Percentiles rank a stretch among this genome's conserved stretches.
phyloP scores from a whole-genome alignment of 1,140 invertebrate species.

The Ceratina australensis region DNA sequence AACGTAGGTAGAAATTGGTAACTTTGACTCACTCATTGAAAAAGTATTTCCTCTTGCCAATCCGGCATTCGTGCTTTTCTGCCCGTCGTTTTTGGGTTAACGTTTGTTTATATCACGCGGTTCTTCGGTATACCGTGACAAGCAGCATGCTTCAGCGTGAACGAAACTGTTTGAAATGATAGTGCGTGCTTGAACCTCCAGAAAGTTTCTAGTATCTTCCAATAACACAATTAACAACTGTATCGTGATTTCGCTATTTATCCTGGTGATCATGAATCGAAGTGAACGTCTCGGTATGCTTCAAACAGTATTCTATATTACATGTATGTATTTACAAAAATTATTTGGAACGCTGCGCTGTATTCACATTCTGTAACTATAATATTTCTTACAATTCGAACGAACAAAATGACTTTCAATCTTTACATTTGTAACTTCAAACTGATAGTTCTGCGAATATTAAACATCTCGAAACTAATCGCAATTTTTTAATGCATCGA shows the following conservation, averaged over 20 bases:
- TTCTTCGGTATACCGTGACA: conserved; percentile 43
- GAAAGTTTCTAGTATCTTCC: not conserved
- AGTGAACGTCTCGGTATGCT: not conserved
- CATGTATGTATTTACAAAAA: too few relatives aligned
- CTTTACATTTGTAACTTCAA: not conserved
- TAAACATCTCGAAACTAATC: not conserved
- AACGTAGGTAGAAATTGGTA: conserved; percentile 79
- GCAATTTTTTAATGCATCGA: not conserved
- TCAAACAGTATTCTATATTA: not conserved
- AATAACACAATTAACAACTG: not conserved
- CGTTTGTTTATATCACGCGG: conserved; percentile 67
- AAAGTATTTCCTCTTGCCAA: conserved; percentile 67
- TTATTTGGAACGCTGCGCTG: too few relatives aligned
- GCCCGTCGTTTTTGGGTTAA: conserved; percentile 77
- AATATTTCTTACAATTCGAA: not conserved
- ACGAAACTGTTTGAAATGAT: conserved; percentile 23
- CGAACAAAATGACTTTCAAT: not conserved
- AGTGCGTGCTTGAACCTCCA: conserved; percentile 5
- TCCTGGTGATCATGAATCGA: too few relatives aligned
- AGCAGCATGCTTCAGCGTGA: conserved; percentile 32
- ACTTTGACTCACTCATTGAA: conserved; percentile 79
- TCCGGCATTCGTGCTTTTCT: conserved; percentile 52
- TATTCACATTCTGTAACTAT: too few relatives aligned
- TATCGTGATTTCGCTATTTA: not conserved
- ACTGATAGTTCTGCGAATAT: not conserved